These are phyloP conservation scores for Oscheius onirici DNA, from an alignment of 2,888 invertebrate genomes.

Conservation along the genomic window DNA sequence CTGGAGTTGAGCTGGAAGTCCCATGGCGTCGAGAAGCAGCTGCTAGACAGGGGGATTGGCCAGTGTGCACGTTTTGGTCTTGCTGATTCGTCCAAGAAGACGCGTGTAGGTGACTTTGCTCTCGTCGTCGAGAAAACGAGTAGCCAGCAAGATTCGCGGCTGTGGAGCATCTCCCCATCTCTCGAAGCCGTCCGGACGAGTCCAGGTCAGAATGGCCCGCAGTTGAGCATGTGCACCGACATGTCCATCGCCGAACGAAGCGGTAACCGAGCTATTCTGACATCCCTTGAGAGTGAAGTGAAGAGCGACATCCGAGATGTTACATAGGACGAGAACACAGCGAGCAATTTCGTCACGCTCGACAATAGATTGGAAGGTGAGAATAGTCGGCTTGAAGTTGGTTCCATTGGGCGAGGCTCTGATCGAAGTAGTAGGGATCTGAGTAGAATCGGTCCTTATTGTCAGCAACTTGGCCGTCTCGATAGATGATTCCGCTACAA, in stretches of 20 bases:
- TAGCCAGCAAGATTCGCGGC: slow-evolving; percentile 6
- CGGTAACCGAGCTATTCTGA: slow-evolving; percentile 48
- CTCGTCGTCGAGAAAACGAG: slow-evolving; percentile 27
- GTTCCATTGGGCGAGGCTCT: too few species aligned
- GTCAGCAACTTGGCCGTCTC: neutral
- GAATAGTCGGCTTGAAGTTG: slow-evolving; percentile 10
- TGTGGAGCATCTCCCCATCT: slow-evolving; percentile 46
- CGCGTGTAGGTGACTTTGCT: slow-evolving; percentile 22
- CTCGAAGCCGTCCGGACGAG: slow-evolving; percentile 38
- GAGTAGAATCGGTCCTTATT: neutral
- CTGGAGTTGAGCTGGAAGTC: slow-evolving; percentile 12
- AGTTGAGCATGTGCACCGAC: slow-evolving; percentile 59
- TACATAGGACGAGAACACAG: slow-evolving; percentile 57
- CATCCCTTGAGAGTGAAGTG: slow-evolving; percentile 56
- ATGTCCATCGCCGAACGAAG: slow-evolving; percentile 54
- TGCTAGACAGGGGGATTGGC: slow-evolving; percentile 59
- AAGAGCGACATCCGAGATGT: slow-evolving; percentile 62
- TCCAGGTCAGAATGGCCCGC: slow-evolving; percentile 59
- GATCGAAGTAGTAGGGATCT: neutral
- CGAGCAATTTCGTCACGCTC: slow-evolving; percentile 4
- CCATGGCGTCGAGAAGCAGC: slow-evolving; percentile 58
- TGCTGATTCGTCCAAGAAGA: slow-evolving; percentile 10
- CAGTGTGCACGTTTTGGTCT: slow-evolving; percentile 46
- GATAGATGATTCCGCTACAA: neutral
- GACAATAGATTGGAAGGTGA: neutral